Base-by-base conservation (phyloP, 2,888 invertebrate genomes). In the Leucophenga maculata region DNA sequence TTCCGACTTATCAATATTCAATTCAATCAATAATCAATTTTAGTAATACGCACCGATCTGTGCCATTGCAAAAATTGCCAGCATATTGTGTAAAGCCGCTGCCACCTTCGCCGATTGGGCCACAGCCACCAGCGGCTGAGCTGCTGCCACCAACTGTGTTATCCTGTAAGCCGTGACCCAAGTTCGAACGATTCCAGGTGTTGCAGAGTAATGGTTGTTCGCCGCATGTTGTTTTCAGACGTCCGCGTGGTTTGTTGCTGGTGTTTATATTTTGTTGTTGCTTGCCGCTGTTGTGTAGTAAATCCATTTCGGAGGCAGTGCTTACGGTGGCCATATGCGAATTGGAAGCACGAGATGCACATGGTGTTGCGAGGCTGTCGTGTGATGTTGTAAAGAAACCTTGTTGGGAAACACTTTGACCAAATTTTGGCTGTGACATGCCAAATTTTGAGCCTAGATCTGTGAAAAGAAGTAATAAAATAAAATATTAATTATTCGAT, bases 401-500 rank as follows among this genome's bases (percentile, higher is more conserved):
- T 90, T 92, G 92, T 85, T 90, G 90, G 78, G 89, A 88, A 75
- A 88, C 86, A 80, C 89, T 88, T 78, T 89, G 89, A 73, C 88
- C 89, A 78, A 89, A 88, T 84, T 88, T 88, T 83, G 87, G 90
- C 89, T 90, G 90, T 87, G 90, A 90, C 90, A 93, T 92, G 84
- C 94, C 93, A 90, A 94, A 92, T 89, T 94, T 94, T 89, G 93
- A 94, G 88, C 94, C 93, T 89, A 95, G 91, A 89, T 93, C 93
- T 93, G 89, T 3, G 87, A 86, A 50, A 74, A 74, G 46, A 73
- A 71, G 11, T 1, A 39, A 39, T 13, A 50, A n/a, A 50, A 26
- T 71, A 48, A 22, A 18, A 50, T 3, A 69, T 50, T 66, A 50
- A 50, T 13, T 11, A n/a, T 6, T n/a, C 8, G 13, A n/a, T 11